Conservation (phyloP, 2,113 vertebrate species). For the Falco punctatus region DNA sequence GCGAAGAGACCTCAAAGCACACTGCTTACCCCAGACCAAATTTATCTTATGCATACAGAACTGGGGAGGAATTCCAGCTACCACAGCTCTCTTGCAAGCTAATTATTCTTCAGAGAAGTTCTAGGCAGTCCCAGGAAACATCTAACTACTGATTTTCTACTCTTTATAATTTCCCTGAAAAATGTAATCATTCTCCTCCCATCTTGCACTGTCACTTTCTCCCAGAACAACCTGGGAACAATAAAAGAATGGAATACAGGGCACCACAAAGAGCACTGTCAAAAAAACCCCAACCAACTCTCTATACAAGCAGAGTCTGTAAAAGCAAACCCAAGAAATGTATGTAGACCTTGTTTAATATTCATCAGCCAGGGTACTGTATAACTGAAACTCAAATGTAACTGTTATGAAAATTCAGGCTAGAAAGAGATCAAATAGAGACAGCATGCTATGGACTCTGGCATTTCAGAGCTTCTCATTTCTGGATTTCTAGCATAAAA, state of each 20-base stretch:
- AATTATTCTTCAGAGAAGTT: slow-evolving; percentile 60
- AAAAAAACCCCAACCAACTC: neutral
- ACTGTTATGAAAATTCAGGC: neutral
- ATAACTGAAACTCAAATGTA: slow-evolving; percentile 9
- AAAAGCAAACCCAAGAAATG: neutral
- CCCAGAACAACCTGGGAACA: slow-evolving; percentile 17
- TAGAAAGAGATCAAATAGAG: slow-evolving; percentile 1
- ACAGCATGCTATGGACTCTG: neutral
- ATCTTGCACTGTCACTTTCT: neutral
- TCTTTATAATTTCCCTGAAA: slow-evolving; percentile 10
- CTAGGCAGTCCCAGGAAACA: slow-evolving; percentile 23
- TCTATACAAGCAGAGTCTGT: neutral
- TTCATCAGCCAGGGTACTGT: neutral
- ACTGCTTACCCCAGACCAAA: neutral
- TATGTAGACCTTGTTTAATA: slow-evolving; percentile 23
- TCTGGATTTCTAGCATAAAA: neutral
- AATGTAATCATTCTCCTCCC: slow-evolving; percentile 10
- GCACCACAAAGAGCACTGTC: neutral
- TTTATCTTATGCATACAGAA: slow-evolving; percentile 40
- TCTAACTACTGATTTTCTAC: slow-evolving; percentile 44
- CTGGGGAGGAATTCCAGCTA: neutral
- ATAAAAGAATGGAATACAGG: slow-evolving; percentile 26
- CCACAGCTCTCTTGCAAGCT: slow-evolving; percentile 12
- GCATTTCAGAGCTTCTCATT: neutral
- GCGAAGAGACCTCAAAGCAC: neutral